A percentile compares a stretch with the other conserved stretches of the same genome.
Evolutionary conservation across 2,888 invertebrate genomes (phyloP).

Genomic region (Tryphoninae sp.): DNA sequence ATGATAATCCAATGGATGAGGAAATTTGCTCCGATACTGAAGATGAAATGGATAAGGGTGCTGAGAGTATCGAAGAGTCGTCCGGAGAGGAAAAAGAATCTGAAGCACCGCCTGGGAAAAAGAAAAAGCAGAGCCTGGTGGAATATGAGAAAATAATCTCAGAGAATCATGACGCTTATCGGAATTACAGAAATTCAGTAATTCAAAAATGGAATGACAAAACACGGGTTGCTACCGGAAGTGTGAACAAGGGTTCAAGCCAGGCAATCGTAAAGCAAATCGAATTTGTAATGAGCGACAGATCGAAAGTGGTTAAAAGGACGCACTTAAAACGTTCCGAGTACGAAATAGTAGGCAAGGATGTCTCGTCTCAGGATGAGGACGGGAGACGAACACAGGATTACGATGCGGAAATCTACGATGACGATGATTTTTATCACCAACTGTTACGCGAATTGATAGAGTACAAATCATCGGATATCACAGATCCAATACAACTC

Average conservation of each 20-base stretch:
- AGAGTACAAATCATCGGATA: constrained; percentile 92
- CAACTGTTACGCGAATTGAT: constrained; percentile 95
- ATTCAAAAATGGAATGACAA: constrained; percentile 98
- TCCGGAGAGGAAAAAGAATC: constrained; percentile 82
- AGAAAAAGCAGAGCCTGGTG: constrained; percentile 83
- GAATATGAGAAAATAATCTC: constrained; percentile 85
- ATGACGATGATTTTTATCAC: constrained; percentile 98
- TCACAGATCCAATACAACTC: constrained; percentile 92
- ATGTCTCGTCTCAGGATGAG: constrained; percentile 61
- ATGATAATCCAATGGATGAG: constrained; percentile 80
- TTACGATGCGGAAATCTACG: constrained; percentile 93
- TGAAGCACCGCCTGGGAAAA: constrained; percentile 83
- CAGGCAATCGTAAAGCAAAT: constrained; percentile 90
- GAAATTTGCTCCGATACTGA: constrained; percentile 86
- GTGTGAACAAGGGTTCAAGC: constrained; percentile 85
- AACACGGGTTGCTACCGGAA: constrained; percentile 88
- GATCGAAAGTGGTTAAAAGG: constrained; percentile 87
- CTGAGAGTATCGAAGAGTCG: constrained; percentile 61
- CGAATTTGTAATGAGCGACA: constrained; percentile 91
- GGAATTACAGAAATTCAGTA: constrained; percentile 88
- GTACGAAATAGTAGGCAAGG: constrained; percentile 87
- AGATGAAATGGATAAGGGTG: constrained; percentile 79
- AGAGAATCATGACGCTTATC: constrained; percentile 84
- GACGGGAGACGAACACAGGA: constrained; percentile 82
- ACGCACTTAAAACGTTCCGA: constrained; percentile 91